phyloP scores from a whole-genome alignment of 2,113 vertebrate genomes.

The Maccullochella peelii region DNA sequence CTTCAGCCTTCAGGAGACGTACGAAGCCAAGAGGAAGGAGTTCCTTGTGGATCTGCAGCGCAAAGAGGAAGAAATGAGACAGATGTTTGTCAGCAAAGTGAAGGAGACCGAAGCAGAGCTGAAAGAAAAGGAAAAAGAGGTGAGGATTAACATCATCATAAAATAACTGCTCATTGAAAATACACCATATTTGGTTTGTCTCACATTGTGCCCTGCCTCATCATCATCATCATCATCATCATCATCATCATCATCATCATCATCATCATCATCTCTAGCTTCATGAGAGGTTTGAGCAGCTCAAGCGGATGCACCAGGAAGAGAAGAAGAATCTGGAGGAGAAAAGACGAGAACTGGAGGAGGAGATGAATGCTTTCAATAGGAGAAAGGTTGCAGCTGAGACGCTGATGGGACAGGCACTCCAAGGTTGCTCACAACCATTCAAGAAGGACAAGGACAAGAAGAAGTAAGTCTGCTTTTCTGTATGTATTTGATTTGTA shows the following conservation, averaged over 20 bases:
- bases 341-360: constrained; percentile 91
- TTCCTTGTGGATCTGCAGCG: constrained; percentile 86
- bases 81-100: constrained; percentile 84
- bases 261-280: constrained; percentile 81
- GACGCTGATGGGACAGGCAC: constrained; percentile 91
- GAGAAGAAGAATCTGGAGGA: constrained; percentile 95
- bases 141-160: constrained; percentile 50
- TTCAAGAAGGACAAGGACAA: constrained; percentile 96
- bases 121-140: constrained; percentile 93
- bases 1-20: constrained; percentile 92
- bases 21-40: constrained; percentile 93
- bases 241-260: neutral
- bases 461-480: constrained; percentile 91
- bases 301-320: constrained; percentile 94
- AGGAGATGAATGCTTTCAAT: constrained; percentile 92
- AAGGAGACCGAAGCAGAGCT: constrained; percentile 83
- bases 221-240: neutral
- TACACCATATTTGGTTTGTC: neutral
- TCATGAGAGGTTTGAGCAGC: constrained; percentile 94
- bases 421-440: constrained; percentile 87
- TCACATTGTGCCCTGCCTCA: constrained; percentile 1
- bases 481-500: neutral
- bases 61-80: constrained; percentile 81
- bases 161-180: neutral
- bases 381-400: constrained; percentile 91